Evolutionary conservation across 1,140 invertebrate species (phyloP).

Genomic region (Varroa destructor): DNA sequence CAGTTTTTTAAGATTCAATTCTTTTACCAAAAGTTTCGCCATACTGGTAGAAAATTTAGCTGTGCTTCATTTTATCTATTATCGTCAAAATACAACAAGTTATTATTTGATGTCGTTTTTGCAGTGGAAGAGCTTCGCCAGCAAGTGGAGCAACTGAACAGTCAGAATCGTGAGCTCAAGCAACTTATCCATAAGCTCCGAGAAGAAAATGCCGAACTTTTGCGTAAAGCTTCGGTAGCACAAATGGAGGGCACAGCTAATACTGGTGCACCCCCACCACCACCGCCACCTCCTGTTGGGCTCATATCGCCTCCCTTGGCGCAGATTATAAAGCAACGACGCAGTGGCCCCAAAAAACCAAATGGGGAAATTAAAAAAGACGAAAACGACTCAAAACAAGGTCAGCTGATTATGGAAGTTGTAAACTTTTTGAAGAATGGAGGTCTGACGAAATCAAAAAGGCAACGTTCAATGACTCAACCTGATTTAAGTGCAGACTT

Average conservation of each 20-base stretch:
- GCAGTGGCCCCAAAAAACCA: neutral
- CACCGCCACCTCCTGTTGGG: neutral
- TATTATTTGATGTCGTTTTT: too few species aligned
- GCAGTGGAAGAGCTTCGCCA: neutral
- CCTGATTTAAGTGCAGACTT: slow-evolving; percentile 6
- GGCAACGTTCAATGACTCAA: slow-evolving; percentile 20
- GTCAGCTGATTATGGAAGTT: slow-evolving; percentile 22
- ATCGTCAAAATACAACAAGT: too few species aligned
- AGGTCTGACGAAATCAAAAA: neutral
- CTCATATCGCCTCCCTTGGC: neutral
- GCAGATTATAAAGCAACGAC: slow-evolving; percentile 1
- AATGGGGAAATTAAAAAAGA: neutral
- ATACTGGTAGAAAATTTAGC: too few species aligned
- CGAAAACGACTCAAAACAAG: neutral
- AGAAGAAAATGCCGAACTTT: slow-evolving; percentile 11
- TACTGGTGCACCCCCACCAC: slow-evolving; percentile 1
- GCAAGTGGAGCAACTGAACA: neutral
- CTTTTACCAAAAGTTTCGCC: too few species aligned
- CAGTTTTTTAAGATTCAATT: too few species aligned
- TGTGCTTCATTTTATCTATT: too few species aligned
- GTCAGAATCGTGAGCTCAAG: neutral
- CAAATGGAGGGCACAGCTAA: neutral
- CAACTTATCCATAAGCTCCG: neutral
- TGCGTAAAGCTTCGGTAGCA: neutral
- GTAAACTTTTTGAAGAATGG: slow-evolving; percentile 9